Base-by-base conservation (phyloP, 2,797 vertebrate genomes). In the Parauchenoglanis punctatus region DNA sequence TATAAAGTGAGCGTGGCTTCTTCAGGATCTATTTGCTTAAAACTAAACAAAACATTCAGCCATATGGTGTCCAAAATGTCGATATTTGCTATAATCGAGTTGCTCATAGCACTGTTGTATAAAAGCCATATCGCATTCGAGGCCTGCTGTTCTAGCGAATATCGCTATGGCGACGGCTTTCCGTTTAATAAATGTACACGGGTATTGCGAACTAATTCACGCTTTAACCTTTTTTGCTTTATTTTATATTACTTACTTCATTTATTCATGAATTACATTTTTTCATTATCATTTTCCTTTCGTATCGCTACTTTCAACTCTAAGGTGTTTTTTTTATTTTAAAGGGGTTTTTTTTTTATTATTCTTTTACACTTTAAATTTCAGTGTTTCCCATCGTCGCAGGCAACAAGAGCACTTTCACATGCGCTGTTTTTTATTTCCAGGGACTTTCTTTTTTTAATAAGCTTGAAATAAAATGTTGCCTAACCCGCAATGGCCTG, bases 401-500 rank as follows among this genome's bases (percentile, higher is more conserved):
- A 23, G 10, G 8, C 15, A 59, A 12, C 3, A 20, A 23, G 4
- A 2, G 28, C 28, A 23, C 77, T 23, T 80, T 20, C 2, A 77
- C 73, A 77, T 31, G 75, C 18, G 28, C 7, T 20, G 31, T 20
- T 76, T 52, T 52, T 76, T 46, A 58, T 35, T 56, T 77, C 75
- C n/a, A 54, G 75, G 20, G 1, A 58, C 25, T 35, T 4, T 13
- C 12, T 59, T 35, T 44, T 77, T 31, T 56, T 18, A 78, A 56
- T 77, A 77, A 28, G 56, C 40, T 15, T 49, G 59, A 65, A 82
- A 82, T 65, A 82, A 63, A 82, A 65, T 28, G 20, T 20, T 80
- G 7, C 5, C 11, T 12, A 61, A 46, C 58, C 23, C 11, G 13
- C 56, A 44, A 7, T 15, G 31, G 56, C 78, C 58, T 81, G 80